Conservation (phyloP, 1,140 invertebrate genomes). For the Drosophila tropicalis region DNA sequence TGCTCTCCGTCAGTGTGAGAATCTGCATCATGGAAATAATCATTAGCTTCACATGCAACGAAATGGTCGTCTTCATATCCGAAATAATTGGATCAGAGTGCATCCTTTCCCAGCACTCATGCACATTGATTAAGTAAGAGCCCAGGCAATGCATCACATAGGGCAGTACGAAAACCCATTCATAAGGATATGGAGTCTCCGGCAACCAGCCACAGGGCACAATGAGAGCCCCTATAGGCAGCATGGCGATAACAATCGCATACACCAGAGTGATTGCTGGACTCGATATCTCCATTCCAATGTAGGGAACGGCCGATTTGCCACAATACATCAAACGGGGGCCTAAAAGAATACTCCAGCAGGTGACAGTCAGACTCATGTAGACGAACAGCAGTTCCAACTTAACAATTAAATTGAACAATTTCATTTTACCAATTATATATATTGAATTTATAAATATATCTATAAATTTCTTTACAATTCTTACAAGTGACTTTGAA, state of each 20-base stretch:
- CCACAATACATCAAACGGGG: background rate
- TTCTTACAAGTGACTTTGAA: too few relatives aligned
- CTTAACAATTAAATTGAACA: background rate
- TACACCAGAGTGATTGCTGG: background rate
- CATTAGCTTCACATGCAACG: background rate
- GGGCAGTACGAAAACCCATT: conserved; percentile 20
- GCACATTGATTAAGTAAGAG: background rate
- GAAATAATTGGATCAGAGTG: background rate
- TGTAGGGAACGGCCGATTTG: background rate
- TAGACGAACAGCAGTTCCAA: background rate
- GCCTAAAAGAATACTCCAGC: conserved; percentile 22
- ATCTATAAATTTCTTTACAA: too few relatives aligned
- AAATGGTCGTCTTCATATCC: background rate
- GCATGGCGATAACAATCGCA: conserved; percentile 20
- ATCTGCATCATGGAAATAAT: background rate
- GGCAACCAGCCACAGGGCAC: background rate
- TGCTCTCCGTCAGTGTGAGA: background rate
- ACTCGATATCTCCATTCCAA: background rate
- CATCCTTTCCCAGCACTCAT: background rate
- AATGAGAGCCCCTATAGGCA: background rate
- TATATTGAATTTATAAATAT: too few relatives aligned
- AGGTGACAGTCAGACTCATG: background rate
- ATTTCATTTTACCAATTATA: too few relatives aligned
- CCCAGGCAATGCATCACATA: conserved; percentile 9
- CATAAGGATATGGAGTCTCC: background rate